phyloP scores from a whole-genome alignment of 2,888 invertebrate genomes.

The Melanotus villosus region DNA sequence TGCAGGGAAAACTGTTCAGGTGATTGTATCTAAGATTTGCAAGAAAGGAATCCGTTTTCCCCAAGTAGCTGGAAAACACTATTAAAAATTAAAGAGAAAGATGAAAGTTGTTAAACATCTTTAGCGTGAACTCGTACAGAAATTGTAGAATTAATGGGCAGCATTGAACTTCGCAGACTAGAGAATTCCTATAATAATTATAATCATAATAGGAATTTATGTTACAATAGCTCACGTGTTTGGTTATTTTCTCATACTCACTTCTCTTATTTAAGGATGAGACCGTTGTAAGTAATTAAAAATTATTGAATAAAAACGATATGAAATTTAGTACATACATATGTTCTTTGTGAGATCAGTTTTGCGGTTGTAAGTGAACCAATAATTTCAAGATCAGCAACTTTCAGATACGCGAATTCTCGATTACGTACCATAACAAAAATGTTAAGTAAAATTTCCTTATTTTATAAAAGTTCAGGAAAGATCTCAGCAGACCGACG shows the following conservation, averaged over 20 bases:
- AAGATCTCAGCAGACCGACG: no score
- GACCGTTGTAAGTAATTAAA: no score
- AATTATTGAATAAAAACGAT: no score
- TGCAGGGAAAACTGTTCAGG: no score
- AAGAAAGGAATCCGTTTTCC: no score
- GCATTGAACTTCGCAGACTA: no score
- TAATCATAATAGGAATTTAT: no score
- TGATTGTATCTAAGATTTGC: no score
- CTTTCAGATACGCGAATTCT: slow-evolving; percentile 7
- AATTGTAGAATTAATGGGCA: no score
- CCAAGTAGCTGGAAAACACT: neutral
- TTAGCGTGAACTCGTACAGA: no score
- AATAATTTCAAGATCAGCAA: slow-evolving; percentile 23
- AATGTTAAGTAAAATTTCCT: slow-evolving; percentile 9
- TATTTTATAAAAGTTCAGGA: neutral
- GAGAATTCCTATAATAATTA: no score
- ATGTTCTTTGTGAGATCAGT: neutral
- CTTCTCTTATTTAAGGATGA: neutral
- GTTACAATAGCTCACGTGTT: neutral
- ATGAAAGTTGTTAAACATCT: neutral
- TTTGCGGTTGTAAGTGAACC: neutral
- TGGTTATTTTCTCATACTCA: neutral
- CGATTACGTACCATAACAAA: neutral
- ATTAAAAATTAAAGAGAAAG: neutral
- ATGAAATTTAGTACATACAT: neutral